Evolutionary conservation across 1,140 invertebrate genomes (phyloP), one percentile per base, ranked within the genome.

Genomic region (Drosophila rufa): DNA sequence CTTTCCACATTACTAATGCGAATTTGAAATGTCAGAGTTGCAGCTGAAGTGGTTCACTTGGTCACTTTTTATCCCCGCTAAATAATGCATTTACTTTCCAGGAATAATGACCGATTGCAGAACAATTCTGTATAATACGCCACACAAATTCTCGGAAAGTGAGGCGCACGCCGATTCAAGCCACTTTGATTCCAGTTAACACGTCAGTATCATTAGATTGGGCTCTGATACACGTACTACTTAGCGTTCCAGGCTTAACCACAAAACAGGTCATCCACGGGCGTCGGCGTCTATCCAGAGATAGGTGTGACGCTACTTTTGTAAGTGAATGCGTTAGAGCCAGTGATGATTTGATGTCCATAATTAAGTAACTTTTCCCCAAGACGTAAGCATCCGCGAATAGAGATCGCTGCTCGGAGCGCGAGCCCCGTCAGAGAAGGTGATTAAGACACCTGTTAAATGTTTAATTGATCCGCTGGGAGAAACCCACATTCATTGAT

Each of bases 401-500:
- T 43, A 8, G 30, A 22, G 67, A 73, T 71, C 53, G 19, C 27
- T 2, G 50, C n/a, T 8, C 22, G 12, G 25, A n/a, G 14, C 25
- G 2, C 36, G 36, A 11, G 19, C 19, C 4, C 19, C 53, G 19
- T 56, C 53, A 56, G 36, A 56, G 22, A 58, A 43, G 22, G 36
- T 50, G 66, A 65, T 42, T 59, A 67, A 74, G 56, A 46, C 53
- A 57, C 42, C 62, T 59, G 55, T 67, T 64, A 67, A 47, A 57
- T 57, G 45, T 51, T 82, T 46, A 65, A 66, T 79, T 45, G 48
- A 45, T 69, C 40, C 40, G 43, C 43, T 65, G 57, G 84, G 74
- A 65, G 51, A 84, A 89, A 73, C 80, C 85, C 67, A 60, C 79
- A 64, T 79, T 84, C 85, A 84, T 84, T 90, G 85, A 90, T 84